Evolutionary conservation across 1,140 invertebrate species (phyloP).

Genomic region (Megathymus violae): DNA sequence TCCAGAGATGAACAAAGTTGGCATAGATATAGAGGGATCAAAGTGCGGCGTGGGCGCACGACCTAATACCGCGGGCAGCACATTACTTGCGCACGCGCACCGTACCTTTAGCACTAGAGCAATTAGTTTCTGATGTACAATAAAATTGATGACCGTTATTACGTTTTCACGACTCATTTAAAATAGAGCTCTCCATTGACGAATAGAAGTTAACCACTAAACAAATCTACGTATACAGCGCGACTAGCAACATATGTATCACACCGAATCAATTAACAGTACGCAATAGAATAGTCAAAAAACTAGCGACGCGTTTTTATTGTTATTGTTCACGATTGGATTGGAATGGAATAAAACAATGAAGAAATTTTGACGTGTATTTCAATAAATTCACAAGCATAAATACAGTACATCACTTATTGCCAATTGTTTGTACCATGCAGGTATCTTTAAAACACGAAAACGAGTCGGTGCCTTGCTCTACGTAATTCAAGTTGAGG

Average conservation of each 20-base stretch:
- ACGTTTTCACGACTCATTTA: constrained; percentile 31
- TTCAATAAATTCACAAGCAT: constrained; percentile 52
- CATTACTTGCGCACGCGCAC: constrained; percentile 61
- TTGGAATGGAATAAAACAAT: constrained; percentile 78
- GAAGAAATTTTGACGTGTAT: constrained; percentile 63
- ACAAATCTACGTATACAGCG: neutral
- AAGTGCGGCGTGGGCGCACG: constrained; percentile 80
- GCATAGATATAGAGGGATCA: constrained; percentile 79
- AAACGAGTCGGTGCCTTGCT: constrained; percentile 63
- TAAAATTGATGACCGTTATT: constrained; percentile 50
- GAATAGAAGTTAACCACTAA: neutral
- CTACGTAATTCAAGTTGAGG: constrained; percentile 73
- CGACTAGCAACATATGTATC: constrained; percentile 11
- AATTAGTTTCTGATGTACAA: constrained; percentile 42
- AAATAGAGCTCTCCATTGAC: constrained; percentile 7
- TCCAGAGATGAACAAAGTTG: constrained; percentile 78
- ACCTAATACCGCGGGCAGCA: constrained; percentile 75
- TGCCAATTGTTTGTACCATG: constrained; percentile 64
- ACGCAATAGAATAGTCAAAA: constrained; percentile 19
- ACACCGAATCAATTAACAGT: constrained; percentile 8
- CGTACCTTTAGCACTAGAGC: constrained; percentile 61
- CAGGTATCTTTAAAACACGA: constrained; percentile 40
- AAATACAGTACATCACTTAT: constrained; percentile 59
- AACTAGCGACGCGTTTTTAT: constrained; percentile 18
- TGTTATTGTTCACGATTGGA: constrained; percentile 8